Base-by-base conservation (phyloP, 2,888 invertebrate genomes). In the Drosophila affinis region DNA sequence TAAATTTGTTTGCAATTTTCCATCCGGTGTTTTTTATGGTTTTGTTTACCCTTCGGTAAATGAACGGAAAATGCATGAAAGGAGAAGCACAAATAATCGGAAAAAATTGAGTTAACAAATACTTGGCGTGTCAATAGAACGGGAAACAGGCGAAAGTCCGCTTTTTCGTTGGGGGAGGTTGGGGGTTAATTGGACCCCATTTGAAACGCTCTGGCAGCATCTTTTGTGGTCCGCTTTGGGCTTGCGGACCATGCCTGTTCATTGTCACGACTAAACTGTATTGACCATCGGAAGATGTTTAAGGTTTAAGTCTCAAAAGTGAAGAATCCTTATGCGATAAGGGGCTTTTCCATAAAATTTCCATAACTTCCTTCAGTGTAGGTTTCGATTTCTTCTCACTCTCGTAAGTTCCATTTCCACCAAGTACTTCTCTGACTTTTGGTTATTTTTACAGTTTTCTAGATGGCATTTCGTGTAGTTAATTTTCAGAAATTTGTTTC, bases 11-110 rank as follows among this genome's bases (percentile, higher is more conserved):
- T 24, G 61, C 27, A 9, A 29, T 34, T 14, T 57, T n/a, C 57
- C 45, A 51, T 56, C 61, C 51, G 48, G 46, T 55, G 51, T 57
- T 18, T 27, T 27, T n/a, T 55, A 21, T 21, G 21, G 21, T 62
- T 12, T n/a, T 39, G 7, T n/a, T 39, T 34, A 58, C 24, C 51
- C 34, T 32, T 60, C 12, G 39, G 44, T 58, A 77, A 84, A 81
- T 78, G 79, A 82, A 84, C 68, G 72, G 81, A 51, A 68, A 61
- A 65, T 55, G 52, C 39, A 65, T 62, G 17, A 67, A 44, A 46
- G 58, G 64, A 62, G 49, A 59, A 53, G 10, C 54, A 61, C 18
- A 61, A 32, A 58, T 58, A 55, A 51, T 59, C 55, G 46, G 47
- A 72, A 74, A 72, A 34, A 21, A 67, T 44, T 48, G 14, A 6